Conservation (phyloP, 2,888 invertebrate genomes). For the Clusia tigrina region DNA sequence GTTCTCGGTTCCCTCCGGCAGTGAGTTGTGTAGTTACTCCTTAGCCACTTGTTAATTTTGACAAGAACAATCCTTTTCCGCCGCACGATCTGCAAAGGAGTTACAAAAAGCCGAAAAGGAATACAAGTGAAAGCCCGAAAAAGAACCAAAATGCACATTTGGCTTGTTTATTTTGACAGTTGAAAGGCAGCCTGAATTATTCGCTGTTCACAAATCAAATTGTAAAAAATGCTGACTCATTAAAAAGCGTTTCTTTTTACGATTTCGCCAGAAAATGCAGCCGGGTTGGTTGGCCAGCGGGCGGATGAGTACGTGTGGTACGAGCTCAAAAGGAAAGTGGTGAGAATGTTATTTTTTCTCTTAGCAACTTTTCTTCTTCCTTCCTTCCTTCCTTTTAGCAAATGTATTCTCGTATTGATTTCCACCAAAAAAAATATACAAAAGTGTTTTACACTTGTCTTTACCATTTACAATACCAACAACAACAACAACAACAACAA, state of each 20-base stretch:
- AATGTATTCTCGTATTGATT: background rate
- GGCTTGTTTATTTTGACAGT: constrained; percentile 53
- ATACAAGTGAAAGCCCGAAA: background rate
- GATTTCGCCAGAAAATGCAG: background rate
- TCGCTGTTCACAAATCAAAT: constrained; percentile 45
- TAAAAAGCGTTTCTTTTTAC: constrained; percentile 40
- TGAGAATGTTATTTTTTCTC: background rate
- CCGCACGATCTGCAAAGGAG: background rate
- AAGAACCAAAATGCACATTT: constrained; percentile 31
- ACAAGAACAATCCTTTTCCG: constrained; percentile 52
- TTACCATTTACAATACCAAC: background rate
- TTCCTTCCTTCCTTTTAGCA: background rate
- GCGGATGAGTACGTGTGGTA: no score
- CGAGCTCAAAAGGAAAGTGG: no score
- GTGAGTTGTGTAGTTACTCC: no score
- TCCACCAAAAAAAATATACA: background rate
- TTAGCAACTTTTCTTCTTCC: background rate
- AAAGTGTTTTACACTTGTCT: background rate
- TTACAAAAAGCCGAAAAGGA: background rate
- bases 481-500: background rate
- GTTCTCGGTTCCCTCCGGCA: no score
- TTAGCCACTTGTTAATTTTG: constrained; percentile 54
- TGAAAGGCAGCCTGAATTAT: constrained; percentile 35
- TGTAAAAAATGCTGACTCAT: constrained; percentile 50
- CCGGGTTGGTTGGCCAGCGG: no score